Evolutionary conservation across 2,113 vertebrate genomes (phyloP).

Genomic region (Nyctereutes procyonoides): DNA sequence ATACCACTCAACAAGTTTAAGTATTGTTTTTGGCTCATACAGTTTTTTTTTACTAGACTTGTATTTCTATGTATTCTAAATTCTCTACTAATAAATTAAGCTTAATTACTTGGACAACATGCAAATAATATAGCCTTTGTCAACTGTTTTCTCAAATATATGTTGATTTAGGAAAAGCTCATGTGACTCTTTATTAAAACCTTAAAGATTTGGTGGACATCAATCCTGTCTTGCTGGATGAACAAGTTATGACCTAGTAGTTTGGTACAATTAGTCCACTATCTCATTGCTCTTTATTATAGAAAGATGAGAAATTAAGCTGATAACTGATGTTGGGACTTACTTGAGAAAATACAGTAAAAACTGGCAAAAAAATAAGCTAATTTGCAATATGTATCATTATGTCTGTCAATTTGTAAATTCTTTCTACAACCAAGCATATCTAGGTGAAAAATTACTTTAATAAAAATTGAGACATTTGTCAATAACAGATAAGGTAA

Average conservation of each 20-base stretch:
- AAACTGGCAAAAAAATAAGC: neutral
- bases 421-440: constrained; percentile 39
- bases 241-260: constrained; percentile 35
- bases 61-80: constrained; percentile 32
- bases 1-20: neutral
- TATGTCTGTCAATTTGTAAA: constrained; percentile 4
- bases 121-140: neutral
- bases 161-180: constrained; percentile 30
- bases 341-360: constrained; percentile 38
- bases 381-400: neutral
- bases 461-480: neutral
- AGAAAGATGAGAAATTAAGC: constrained; percentile 22
- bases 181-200: constrained; percentile 48
- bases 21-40: neutral
- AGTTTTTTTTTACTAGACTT: constrained; percentile 41
- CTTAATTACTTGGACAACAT: constrained; percentile 27
- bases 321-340: neutral
- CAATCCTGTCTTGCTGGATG: neutral
- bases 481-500: constrained; percentile 5
- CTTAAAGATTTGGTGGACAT: neutral
- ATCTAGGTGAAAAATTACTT: constrained; percentile 1
- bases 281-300: neutral
- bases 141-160: constrained; percentile 51
- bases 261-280: neutral
- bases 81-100: neutral